Conservation (phyloP, 2,888 invertebrate genomes). For the Drosophila limbata region DNA sequence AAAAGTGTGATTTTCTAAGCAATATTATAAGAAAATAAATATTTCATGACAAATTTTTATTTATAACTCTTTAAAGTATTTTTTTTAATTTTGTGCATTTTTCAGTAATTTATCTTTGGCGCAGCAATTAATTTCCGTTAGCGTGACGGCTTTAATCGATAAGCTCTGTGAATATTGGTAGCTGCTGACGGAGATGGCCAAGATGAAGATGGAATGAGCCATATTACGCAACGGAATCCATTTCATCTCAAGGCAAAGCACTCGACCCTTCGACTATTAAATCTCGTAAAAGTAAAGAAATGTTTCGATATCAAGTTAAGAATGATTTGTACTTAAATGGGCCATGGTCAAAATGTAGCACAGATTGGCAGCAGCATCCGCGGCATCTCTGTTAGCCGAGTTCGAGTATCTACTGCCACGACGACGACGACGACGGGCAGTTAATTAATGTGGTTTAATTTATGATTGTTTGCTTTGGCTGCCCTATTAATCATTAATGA, state of each 20-base stretch:
- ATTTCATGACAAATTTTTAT: too few species aligned
- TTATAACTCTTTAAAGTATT: too few species aligned
- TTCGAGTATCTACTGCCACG: slow-evolving; percentile 28
- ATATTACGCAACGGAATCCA: slow-evolving; percentile 15
- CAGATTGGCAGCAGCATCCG: slow-evolving; percentile 31
- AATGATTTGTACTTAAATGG: slow-evolving; percentile 18
- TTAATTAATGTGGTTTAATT: slow-evolving; percentile 73
- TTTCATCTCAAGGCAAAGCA: neutral
- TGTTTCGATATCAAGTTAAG: slow-evolving; percentile 15
- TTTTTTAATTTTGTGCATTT: neutral
- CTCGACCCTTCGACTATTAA: slow-evolving; percentile 1
- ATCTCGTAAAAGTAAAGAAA: neutral
- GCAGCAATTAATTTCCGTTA: slow-evolving; percentile 33
- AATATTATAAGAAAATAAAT: too few species aligned
- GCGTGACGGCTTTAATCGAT: slow-evolving; percentile 29
- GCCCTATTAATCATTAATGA: slow-evolving; percentile 69
- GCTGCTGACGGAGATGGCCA: slow-evolving; percentile 25
- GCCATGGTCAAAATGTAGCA: slow-evolving; percentile 29
- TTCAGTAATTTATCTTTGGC: neutral
- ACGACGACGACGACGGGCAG: slow-evolving; percentile 34
- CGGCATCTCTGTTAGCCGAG: slow-evolving; percentile 15
- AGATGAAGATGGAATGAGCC: slow-evolving; percentile 18
- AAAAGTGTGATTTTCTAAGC: too few species aligned
- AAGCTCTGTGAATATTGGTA: slow-evolving; percentile 24
- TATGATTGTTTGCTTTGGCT: slow-evolving; percentile 65